phyloP scores from a whole-genome alignment of 2,113 vertebrate genomes.

The Ivindomyrus marchei region DNA sequence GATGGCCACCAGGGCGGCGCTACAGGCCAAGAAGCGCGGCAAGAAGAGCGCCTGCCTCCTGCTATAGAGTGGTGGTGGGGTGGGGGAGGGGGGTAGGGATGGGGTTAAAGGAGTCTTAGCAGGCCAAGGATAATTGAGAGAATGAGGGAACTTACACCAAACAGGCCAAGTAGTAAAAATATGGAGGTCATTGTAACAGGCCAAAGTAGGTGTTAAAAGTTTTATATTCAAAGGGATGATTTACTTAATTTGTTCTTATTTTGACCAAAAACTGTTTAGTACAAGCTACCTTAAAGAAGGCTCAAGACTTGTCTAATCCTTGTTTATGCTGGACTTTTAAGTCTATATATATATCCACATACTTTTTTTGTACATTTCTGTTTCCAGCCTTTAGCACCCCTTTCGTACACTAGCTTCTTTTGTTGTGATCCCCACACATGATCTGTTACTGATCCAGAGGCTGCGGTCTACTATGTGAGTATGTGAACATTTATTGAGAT shows the following conservation, averaged over 20 bases:
- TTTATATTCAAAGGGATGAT: not conserved
- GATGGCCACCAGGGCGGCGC: conserved; percentile 62
- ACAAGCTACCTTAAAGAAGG: not conserved
- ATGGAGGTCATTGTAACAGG: conserved; percentile 11
- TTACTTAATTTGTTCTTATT: not conserved
- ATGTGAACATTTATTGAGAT: not conserved
- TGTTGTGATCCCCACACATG: not conserved
- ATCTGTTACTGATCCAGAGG: not conserved
- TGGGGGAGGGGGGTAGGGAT: conserved; percentile 21
- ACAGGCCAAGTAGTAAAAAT: conserved; percentile 1
- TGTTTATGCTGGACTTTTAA: not conserved
- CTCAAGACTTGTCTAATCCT: not conserved
- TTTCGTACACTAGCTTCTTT: not conserved
- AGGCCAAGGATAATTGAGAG: conserved; percentile 43
- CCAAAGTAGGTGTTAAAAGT: not conserved
- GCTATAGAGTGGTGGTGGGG: conserved; percentile 48
- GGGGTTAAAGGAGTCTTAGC: conserved; percentile 32
- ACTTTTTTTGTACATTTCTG: not conserved
- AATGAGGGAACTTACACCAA: not conserved
- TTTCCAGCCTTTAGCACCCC: not conserved
- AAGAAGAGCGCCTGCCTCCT: conserved; percentile 55
- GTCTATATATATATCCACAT: not conserved
- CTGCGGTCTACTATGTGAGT: not conserved
- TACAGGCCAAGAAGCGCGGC: conserved; percentile 60
- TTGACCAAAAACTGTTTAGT: conserved; percentile 4